A percentile compares a stretch with the other conserved stretches of the same genome.
phyloP scores from a whole-genome alignment of 92 coral and sea anemone species.

The Hydrozoanthus gracilis region DNA sequence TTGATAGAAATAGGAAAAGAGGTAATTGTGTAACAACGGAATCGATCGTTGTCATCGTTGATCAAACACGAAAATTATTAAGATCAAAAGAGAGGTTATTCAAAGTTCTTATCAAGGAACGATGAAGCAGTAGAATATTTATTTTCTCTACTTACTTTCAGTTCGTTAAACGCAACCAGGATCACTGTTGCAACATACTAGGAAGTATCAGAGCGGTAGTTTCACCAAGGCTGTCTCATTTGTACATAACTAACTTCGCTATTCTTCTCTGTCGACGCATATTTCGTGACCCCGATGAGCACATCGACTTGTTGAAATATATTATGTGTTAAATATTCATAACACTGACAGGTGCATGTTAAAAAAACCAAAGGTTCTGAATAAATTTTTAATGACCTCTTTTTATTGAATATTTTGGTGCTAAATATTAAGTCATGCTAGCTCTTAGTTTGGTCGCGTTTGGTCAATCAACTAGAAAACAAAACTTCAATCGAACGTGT shows the following conservation, averaged over 20 bases:
- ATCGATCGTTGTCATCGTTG: no score
- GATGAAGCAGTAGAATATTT: no score
- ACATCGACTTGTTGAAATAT: conserved; percentile 6
- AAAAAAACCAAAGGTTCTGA: background rate
- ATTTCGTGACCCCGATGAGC: background rate
- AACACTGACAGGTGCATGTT: conserved; percentile 2
- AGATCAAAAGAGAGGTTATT: no score
- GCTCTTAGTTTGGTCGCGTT: background rate
- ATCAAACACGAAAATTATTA: no score
- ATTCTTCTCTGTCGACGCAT: background rate
- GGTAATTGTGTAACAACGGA: no score
- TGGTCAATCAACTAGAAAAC: background rate
- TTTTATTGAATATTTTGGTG: background rate
- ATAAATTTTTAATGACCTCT: conserved; percentile 1
- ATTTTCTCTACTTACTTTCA: background rate
- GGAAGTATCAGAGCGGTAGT: background rate
- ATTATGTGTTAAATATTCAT: no score
- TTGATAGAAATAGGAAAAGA: no score
- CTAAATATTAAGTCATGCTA: background rate
- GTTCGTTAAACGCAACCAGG: no score
- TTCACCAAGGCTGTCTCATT: background rate
- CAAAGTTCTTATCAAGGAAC: no score
- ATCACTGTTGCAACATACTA: no score
- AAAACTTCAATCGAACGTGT: background rate
- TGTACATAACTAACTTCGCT: conserved; percentile 1